Evolutionary conservation across 2,113 vertebrate species (phyloP).

Genomic region (Semnopithecus entellus): DNA sequence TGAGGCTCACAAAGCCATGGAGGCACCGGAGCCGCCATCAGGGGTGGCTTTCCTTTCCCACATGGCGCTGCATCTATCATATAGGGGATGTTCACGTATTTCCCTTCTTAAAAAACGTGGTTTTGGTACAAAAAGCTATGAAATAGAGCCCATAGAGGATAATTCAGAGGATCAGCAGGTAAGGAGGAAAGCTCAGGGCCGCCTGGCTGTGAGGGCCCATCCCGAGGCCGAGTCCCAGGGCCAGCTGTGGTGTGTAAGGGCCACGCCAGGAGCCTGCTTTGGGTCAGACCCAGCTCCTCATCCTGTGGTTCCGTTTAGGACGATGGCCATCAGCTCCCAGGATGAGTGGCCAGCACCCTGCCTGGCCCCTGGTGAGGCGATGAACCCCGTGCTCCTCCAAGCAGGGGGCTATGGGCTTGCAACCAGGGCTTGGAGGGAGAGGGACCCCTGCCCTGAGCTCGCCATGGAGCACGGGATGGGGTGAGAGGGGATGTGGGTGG

Average conservation of each 20-base stretch:
- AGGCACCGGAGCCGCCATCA: no score
- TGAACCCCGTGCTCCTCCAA: rapidly evolving
- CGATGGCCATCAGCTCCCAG: neutral
- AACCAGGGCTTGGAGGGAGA: neutral
- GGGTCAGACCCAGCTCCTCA: no score
- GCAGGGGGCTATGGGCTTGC: rapidly evolving
- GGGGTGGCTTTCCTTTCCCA: neutral
- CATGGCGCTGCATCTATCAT: rapidly evolving
- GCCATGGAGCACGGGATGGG: neutral
- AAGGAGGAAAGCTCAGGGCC: no score
- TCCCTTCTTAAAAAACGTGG: no score
- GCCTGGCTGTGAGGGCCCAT: rapidly evolving
- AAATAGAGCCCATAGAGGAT: rapidly evolving
- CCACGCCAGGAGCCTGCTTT: rapidly evolving
- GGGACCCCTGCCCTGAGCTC: neutral
- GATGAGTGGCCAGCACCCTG: rapidly evolving
- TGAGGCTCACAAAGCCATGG: neutral
- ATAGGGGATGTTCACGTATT: rapidly evolving
- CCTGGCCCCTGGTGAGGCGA: no score
- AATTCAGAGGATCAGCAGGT: neutral
- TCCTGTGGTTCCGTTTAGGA: neutral
- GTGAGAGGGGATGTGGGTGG: neutral
- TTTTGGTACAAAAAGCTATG: rapidly evolving
- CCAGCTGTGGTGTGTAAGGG: rapidly evolving
- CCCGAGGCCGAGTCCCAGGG: rapidly evolving